phyloP scores from a whole-genome alignment of 2,113 vertebrate species.

The Bathybates hornii region DNA sequence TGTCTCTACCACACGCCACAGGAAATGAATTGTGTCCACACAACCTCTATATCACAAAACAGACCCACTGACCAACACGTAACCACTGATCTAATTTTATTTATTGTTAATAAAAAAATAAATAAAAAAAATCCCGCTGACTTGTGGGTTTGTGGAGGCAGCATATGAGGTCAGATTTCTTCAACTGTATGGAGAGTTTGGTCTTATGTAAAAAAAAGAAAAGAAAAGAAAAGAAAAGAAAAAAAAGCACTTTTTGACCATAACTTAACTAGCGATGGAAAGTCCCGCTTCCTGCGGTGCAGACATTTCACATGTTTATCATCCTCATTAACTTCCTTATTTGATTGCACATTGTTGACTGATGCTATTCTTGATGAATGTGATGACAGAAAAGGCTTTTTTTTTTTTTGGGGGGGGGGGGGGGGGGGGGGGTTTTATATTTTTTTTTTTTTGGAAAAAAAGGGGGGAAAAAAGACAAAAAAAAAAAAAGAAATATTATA shows the following conservation, averaged over 20 bases:
- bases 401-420: too few species aligned
- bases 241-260: background rate
- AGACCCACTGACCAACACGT: background rate
- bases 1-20: conserved; percentile 20
- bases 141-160: background rate
- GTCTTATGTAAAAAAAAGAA: background rate
- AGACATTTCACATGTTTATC: background rate
- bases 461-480: too few species aligned
- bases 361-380: background rate
- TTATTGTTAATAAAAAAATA: background rate
- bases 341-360: background rate
- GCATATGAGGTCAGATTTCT: background rate
- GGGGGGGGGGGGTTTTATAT: too few species aligned
- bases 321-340: background rate
- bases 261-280: background rate
- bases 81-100: background rate
- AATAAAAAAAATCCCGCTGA: background rate
- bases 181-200: background rate
- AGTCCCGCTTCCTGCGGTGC: background rate
- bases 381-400: background rate
- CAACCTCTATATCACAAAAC: background rate
- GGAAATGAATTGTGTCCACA: conserved; percentile 31
- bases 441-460: too few species aligned
- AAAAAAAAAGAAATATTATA: too few species aligned
- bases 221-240: background rate